Percentiles rank a stretch among this genome's conserved stretches.
Evolutionary conservation across 2,797 vertebrate species (phyloP).

Genomic region (Mormyrops attenuatus): DNA sequence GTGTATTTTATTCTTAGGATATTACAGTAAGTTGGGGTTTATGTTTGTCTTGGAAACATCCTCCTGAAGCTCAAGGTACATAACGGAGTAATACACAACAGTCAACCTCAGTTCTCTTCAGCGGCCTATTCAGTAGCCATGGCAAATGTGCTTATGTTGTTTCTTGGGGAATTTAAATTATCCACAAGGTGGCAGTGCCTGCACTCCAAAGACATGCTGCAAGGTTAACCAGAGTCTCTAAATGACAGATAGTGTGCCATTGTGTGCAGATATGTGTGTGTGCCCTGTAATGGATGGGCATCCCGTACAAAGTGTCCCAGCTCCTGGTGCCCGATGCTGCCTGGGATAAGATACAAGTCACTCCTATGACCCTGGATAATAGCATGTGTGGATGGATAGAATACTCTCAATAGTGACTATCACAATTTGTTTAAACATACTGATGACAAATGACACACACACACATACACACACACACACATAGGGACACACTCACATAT

Average conservation of each 20-base stretch:
- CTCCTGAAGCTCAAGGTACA: background rate
- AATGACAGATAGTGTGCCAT: background rate
- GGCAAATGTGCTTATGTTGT: background rate
- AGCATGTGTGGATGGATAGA: background rate
- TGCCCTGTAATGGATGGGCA: background rate
- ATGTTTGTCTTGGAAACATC: background rate
- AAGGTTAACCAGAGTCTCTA: background rate
- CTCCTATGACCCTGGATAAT: background rate
- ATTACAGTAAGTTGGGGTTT: background rate
- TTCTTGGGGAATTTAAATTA: background rate
- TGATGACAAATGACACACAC: background rate
- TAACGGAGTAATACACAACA: background rate
- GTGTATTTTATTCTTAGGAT: background rate
- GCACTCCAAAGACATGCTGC: background rate
- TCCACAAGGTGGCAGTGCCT: conserved; percentile 1
- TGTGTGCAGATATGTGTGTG: background rate
- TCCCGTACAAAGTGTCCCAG: background rate
- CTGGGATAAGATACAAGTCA: background rate
- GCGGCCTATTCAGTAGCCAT: background rate
- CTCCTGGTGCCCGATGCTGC: background rate
- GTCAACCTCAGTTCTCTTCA: background rate
- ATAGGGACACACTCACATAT: background rate
- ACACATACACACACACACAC: background rate
- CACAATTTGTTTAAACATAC: background rate
- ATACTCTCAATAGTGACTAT: background rate